A percentile compares a stretch with the other conserved stretches of the same genome.
phyloP scores from a whole-genome alignment of 1,140 invertebrate species.

The Drosophila tani region DNA sequence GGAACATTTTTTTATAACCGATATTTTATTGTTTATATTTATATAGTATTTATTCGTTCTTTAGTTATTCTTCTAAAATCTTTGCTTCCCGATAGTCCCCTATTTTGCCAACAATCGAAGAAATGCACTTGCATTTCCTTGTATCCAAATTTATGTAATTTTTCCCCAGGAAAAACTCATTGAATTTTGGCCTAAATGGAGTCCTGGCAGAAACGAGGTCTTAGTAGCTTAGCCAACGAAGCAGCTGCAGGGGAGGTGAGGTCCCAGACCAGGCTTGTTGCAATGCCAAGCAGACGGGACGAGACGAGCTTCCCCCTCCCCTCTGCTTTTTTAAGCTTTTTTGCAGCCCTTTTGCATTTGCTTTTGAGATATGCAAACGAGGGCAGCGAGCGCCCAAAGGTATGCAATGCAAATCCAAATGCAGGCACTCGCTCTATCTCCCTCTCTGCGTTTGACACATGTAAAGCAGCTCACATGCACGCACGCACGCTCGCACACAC shows the following conservation, averaged over 20 bases:
- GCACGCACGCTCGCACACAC: conserved; percentile 1
- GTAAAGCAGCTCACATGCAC: conserved; percentile 53
- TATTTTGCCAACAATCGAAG: no score
- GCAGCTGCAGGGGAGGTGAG: neutral
- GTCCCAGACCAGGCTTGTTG: conserved; percentile 11
- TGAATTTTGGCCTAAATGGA: conserved; percentile 1
- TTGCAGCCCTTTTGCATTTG: conserved; percentile 22
- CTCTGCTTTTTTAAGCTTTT: neutral
- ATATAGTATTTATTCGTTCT: no score
- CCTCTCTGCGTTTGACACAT: conserved; percentile 64
- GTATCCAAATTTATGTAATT: neutral
- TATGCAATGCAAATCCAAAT: conserved; percentile 77
- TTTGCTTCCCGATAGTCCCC: no score
- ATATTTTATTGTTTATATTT: no score
- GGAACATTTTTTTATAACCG: no score
- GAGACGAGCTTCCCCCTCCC: neutral
- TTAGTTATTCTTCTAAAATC: no score
- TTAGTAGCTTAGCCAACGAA: neutral
- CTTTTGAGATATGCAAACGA: conserved; percentile 63
- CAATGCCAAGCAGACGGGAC: conserved; percentile 12
- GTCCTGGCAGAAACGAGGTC: neutral
- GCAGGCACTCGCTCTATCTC: conserved; percentile 21
- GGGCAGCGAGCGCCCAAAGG: conserved; percentile 73
- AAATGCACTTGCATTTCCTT: no score
- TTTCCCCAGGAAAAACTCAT: neutral